Evolutionary conservation across 1,140 invertebrate genomes (phyloP), one percentile per base, ranked within the genome.

Genomic region (Caenorhabditis brenneri): DNA sequence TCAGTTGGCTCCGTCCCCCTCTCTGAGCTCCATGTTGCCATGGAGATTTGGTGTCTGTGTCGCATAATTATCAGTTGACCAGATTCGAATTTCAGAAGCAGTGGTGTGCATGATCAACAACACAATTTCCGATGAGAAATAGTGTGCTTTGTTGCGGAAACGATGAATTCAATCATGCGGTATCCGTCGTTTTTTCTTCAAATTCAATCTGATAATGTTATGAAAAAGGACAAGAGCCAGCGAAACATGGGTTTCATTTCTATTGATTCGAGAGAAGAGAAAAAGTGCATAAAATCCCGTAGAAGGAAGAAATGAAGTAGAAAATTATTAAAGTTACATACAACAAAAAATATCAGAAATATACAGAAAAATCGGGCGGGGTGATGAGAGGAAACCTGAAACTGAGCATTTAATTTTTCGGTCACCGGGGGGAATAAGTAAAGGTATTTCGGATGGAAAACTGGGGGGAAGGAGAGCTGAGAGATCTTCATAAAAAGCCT

Each of bases 341-440:
- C n/a, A 24, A 24, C 42, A 74, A 42, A n/a, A 9, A 24, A 24
- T 10, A 6, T 24, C 65, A 74, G 65, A 74, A 74, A 74, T 74
- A 42, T 74, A 74, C 65, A 74, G 65, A 74, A 74, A 74, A 55
- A 24, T 9, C 19, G 49, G n/a, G 7, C 42, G 15, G 6, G 19
- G n/a, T n/a, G 49, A 51, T n/a, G 16, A n/a, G 65, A 24, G 65
- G 65, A 74, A 74, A 74, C 65, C 65, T 74, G 65, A 74, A 74
- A 74, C 65, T 74, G 65, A 74, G 65, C 65, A 74, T 74, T 74
- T 39, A 42, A 42, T 74, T 42, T 74, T 31, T 74, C 7, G 65
- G 65, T 74, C 65, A 74, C 65, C 65, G 65, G 65, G 58, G 65
- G 65, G 39, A 42, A 24, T 33, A 42, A 27, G 36, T 24, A 42